Conservation (phyloP, 1,140 invertebrate species). For the Sycophila sp. region DNA sequence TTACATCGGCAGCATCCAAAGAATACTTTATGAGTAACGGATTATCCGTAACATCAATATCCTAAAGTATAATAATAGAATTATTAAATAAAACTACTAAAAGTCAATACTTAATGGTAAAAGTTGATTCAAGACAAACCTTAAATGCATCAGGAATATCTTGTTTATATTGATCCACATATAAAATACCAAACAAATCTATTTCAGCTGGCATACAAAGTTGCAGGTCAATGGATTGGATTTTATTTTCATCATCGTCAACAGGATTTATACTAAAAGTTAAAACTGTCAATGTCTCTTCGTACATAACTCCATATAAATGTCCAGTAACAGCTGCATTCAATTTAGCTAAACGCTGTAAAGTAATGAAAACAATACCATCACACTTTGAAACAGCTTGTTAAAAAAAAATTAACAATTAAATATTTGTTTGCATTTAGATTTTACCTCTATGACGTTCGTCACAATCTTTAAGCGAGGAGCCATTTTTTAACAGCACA, state of each 20-base stretch:
- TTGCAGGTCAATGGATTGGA: conserved; percentile 69
- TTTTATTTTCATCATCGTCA: conserved; percentile 69
- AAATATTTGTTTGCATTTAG: conserved; percentile 12
- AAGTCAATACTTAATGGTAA: too few relatives aligned
- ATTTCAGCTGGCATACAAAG: conserved; percentile 77
- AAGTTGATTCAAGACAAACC: conserved; percentile 56
- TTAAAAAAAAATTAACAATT: not conserved
- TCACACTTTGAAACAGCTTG: conserved; percentile 2
- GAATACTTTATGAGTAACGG: conserved; percentile 74
- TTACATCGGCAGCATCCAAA: conserved; percentile 67
- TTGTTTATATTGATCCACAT: conserved; percentile 69
- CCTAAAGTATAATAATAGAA: conserved; percentile 63
- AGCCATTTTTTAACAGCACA: conserved; percentile 45
- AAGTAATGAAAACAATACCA: conserved; percentile 38
- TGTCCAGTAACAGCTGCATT: conserved; percentile 72
- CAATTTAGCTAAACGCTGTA: conserved; percentile 69
- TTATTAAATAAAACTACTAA: too few relatives aligned
- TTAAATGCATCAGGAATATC: conserved; percentile 72
- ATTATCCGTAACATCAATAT: conserved; percentile 81
- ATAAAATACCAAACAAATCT: conserved; percentile 78
- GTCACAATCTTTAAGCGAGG: conserved; percentile 53
- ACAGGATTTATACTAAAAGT: conserved; percentile 68
- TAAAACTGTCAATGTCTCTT: conserved; percentile 75
- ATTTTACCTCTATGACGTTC: conserved; percentile 55
- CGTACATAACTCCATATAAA: conserved; percentile 78